Evolutionary conservation across 2,113 vertebrate species (phyloP), one percentile per base, ranked within the genome.

Genomic region (Microtus montanus): DNA sequence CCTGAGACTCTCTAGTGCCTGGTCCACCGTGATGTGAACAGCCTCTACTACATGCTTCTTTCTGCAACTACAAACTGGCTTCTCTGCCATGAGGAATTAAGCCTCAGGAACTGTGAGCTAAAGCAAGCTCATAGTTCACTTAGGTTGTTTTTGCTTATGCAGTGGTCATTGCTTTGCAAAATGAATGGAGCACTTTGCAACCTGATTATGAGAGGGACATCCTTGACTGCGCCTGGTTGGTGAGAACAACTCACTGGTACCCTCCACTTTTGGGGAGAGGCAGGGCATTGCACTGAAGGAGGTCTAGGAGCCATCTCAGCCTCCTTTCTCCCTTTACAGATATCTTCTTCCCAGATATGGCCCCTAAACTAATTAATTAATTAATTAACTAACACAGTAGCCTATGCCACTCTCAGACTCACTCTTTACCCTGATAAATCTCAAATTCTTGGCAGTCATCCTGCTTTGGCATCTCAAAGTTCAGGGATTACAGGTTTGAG

Each of bases 281-380:
- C 13, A 24, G 1, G 3, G 19, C 15, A 0, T 5, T 7, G 7
- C 11, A 0, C 2, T 7, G 7, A 12, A 22, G 26, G 14, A n/a
- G 0, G 3, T 61, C 30, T 14, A 7, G 41, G 47, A 28, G 33
- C n/a, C 75, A 30, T 52, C 83, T 78, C 38, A 75, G 61, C 14
- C 73, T 28, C 5, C 9, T 30, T 7, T 2, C 8, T 75, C 17
- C 52, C 6, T 9, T n/a, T 47, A 22, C 1, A 8, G n/a, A 15
- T 64, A 44, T n/a, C 63, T 38, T 49, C 22, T 74, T 0, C 17
- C 4, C 15, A 44, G 68, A 38, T 1, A 52, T 15, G 10, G 7
- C 61, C 68, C n/a, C 4, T 85, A 47, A 66, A 85, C 61, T 9
- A 30, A 66, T 41, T 17, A 41, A 41, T 41, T 41, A 79, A 5